Conservation (phyloP, 2,888 invertebrate species). For the Carcina quercana region DNA sequence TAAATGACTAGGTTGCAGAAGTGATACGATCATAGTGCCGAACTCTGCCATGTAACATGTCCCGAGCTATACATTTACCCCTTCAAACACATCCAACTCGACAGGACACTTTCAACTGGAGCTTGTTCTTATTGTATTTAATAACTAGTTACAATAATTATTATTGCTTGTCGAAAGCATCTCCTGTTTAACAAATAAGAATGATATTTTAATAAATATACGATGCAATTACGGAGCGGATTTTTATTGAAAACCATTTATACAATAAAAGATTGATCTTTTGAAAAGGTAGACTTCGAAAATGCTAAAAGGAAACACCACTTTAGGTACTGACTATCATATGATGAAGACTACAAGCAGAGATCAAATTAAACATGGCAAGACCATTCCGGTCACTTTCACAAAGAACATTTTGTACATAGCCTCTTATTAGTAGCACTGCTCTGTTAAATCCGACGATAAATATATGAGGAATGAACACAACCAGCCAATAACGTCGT, state of each 20-base stretch:
- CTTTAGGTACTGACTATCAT: constrained; percentile 25
- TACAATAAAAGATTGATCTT: constrained; percentile 32
- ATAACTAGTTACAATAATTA: constrained; percentile 33
- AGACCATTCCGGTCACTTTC: constrained; percentile 44
- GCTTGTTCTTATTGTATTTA: constrained; percentile 29
- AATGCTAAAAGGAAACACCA: constrained; percentile 50
- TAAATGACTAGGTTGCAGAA: constrained; percentile 71
- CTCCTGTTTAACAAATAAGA: constrained; percentile 35
- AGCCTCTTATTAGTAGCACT: constrained; percentile 54
- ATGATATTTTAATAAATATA: constrained; percentile 44
- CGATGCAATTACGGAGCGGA: constrained; percentile 37
- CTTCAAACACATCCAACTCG: constrained; percentile 21
- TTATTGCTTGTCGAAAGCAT: constrained; percentile 46
- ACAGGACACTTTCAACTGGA: constrained; percentile 27
- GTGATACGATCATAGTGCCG: constrained; percentile 44
- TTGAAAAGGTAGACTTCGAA: constrained; percentile 34
- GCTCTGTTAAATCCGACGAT: constrained; percentile 38
- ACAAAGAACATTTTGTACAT: constrained; percentile 50
- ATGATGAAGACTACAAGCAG: constrained; percentile 53
- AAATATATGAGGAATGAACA: constrained; percentile 23
- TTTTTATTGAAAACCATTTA: constrained; percentile 35
- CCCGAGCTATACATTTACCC: constrained; percentile 21
- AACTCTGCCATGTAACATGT: constrained; percentile 31
- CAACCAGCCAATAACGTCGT: constrained; percentile 33
- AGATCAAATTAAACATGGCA: constrained; percentile 67